phyloP scores from a whole-genome alignment of 2,797 vertebrate genomes.

The Clamator glandarius region DNA sequence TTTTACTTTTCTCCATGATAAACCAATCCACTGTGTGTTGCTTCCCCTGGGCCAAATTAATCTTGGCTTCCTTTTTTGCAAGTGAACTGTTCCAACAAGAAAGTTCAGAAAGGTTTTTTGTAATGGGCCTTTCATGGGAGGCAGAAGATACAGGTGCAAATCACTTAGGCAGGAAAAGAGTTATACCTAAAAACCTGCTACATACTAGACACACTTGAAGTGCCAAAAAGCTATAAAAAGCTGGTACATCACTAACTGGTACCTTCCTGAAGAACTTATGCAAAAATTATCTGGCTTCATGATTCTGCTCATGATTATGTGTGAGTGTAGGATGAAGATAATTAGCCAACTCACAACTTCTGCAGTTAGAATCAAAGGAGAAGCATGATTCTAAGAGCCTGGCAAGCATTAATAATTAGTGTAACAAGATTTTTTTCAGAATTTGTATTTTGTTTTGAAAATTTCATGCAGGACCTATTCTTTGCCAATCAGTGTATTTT shows the following conservation, averaged over 20 bases:
- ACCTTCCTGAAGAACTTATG: background rate
- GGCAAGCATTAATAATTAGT: background rate
- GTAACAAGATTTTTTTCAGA: background rate
- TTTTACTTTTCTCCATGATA: background rate
- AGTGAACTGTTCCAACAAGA: background rate
- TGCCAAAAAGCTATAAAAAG: background rate
- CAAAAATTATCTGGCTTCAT: background rate
- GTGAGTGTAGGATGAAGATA: background rate
- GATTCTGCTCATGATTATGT: background rate
- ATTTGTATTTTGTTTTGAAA: background rate
- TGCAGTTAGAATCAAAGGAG: background rate
- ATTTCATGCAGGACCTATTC: background rate
- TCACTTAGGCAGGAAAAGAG: background rate
- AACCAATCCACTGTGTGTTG: background rate
- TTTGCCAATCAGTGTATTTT: background rate
- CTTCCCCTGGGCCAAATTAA: conserved; percentile 24
- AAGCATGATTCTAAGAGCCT: background rate
- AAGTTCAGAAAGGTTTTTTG: background rate
- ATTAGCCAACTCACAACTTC: background rate
- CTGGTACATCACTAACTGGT: background rate
- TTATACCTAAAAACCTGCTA: background rate
- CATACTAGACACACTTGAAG: background rate
- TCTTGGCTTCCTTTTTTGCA: background rate
- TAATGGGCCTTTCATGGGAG: background rate
- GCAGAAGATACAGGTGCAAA: background rate